Conservation (phyloP, 2,113 vertebrate genomes). For the Salvator merianae region DNA sequence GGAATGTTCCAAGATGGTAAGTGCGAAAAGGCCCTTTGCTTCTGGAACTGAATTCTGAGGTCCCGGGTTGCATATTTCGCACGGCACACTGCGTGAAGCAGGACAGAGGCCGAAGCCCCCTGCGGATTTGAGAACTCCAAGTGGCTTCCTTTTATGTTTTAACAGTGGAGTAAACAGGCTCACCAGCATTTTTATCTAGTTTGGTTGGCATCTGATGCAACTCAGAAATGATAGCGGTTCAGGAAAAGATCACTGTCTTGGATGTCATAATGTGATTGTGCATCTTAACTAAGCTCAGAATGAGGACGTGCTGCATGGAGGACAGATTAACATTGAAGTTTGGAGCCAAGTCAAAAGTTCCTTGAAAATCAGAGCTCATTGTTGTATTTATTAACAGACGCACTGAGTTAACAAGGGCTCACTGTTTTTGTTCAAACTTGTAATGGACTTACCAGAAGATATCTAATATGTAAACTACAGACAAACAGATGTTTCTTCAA, state of each 20-base stretch:
- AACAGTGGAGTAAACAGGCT: background rate
- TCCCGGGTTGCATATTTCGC: too few species aligned
- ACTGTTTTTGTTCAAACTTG: background rate
- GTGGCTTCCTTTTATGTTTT: background rate
- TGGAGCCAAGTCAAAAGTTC: background rate
- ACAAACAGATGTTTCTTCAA: too few species aligned
- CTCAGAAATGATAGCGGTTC: background rate
- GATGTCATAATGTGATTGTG: background rate
- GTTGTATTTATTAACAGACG: background rate
- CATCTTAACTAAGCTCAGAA: too few species aligned
- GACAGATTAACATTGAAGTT: background rate
- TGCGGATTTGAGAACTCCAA: background rate
- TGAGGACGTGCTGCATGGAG: background rate
- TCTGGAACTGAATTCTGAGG: too few species aligned
- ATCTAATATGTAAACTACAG: too few species aligned
- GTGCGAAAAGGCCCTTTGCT: too few species aligned
- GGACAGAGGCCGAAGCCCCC: too few species aligned
- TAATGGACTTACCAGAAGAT: background rate
- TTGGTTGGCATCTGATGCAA: background rate
- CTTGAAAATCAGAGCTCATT: background rate
- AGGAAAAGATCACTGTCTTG: background rate
- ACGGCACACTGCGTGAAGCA: too few species aligned
- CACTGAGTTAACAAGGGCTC: background rate
- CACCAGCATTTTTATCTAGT: background rate
- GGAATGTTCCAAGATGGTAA: too few species aligned